phyloP scores from a whole-genome alignment of 2,113 vertebrate species.

The Eupsittula cactorum region DNA sequence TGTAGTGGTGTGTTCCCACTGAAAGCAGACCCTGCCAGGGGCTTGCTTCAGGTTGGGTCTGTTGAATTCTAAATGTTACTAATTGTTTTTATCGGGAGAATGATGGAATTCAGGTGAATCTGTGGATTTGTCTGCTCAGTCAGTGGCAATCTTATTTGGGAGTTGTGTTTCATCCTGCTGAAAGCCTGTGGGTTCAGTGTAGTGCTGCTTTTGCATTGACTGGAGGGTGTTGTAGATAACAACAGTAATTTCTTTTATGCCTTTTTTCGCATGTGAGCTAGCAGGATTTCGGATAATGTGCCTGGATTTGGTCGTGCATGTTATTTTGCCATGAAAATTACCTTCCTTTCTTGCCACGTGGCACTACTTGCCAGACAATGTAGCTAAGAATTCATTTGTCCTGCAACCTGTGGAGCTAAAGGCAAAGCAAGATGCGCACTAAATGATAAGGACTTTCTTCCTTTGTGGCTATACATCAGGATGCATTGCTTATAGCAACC shows the following conservation, averaged over 20 bases:
- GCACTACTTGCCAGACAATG: not conserved
- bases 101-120: not conserved
- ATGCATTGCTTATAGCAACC: not conserved
- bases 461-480: conserved; percentile 20
- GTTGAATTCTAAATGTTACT: not conserved
- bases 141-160: not conserved
- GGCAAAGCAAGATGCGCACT: conserved; percentile 20
- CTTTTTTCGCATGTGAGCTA: not conserved
- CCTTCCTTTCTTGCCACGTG: conserved; percentile 4
- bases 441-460: conserved; percentile 27
- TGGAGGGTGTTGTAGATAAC: not conserved
- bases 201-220: not conserved
- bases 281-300: not conserved
- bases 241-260: not conserved
- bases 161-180: not conserved
- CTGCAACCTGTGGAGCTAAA: not conserved
- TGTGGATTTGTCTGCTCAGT: not conserved
- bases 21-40: not conserved
- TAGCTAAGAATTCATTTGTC: conserved; percentile 34
- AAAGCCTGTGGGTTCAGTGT: not conserved
- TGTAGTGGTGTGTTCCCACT: not conserved
- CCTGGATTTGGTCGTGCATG: not conserved
- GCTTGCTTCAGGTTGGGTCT: not conserved
- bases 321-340: conserved; percentile 8
- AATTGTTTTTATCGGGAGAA: not conserved